Percentiles rank a stretch among this genome's conserved stretches.
Conservation (phyloP, 2,888 invertebrate genomes). For the Arge pagana region DNA sequence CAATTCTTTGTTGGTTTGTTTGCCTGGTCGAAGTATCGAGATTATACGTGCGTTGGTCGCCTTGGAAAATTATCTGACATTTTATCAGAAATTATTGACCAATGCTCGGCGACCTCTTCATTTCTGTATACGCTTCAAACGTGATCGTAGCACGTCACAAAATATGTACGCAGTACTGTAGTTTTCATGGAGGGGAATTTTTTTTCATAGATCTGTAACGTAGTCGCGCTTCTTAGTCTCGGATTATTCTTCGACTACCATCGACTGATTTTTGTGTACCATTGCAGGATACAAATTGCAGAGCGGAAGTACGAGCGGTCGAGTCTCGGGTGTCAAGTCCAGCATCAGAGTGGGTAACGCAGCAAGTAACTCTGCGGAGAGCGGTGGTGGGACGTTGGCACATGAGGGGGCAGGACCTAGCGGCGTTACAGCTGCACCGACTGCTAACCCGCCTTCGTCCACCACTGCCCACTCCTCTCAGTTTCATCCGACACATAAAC, state of each 20-base stretch:
- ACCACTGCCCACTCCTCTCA: constrained; percentile 44
- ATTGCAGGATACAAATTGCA: constrained; percentile 40
- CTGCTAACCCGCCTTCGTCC: constrained; percentile 52
- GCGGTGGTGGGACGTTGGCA: constrained; percentile 56
- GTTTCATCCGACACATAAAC: constrained; percentile 51
- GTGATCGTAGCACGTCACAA: too few relatives aligned
- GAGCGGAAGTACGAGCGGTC: constrained; percentile 50
- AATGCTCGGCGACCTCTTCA: too few relatives aligned
- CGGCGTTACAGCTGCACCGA: constrained; percentile 44
- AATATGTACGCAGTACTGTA: too few relatives aligned
- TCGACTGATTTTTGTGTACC: neutral
- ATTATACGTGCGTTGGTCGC: constrained; percentile 1
- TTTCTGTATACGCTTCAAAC: too few relatives aligned
- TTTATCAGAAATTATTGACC: constrained; percentile 1
- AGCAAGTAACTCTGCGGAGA: constrained; percentile 57
- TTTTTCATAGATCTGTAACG: too few relatives aligned
- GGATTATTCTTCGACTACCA: neutral
- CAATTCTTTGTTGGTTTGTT: too few relatives aligned
- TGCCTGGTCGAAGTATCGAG: neutral
- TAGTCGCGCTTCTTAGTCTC: too few relatives aligned
- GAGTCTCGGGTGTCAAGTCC: constrained; percentile 55
- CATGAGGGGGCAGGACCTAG: constrained; percentile 57
- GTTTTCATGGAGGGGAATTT: too few relatives aligned
- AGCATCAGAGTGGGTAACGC: constrained; percentile 59
- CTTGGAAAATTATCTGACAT: neutral